Base-by-base conservation (phyloP, 2,113 vertebrate species). In the Nothoprocta perdicaria region DNA sequence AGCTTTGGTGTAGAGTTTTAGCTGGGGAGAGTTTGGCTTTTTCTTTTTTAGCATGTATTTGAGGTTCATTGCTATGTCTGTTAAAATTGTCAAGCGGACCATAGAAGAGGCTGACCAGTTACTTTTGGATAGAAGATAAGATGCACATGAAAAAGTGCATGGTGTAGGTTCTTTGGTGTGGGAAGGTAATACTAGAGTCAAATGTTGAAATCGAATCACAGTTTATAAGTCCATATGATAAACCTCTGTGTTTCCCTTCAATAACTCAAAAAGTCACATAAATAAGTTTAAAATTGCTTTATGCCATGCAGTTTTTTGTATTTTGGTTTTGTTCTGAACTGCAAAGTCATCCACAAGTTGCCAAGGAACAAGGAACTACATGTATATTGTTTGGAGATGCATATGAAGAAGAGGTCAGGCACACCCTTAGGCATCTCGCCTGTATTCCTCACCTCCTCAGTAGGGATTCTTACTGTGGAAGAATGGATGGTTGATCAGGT, bases 181-280 rank as follows among this genome's bases (percentile, higher is more conserved):
- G 14, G 15, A 84, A 77, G 41, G 13, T 62, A 45, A 23, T 17
- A 29, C 53, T 55, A 10, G 29, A 84, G 22, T 66, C 33, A 14
- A 48, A 41, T 48, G 9, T 19, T 83, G 40, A 38, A 80, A 60
- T 90, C 16, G 58, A 77, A 40, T 66, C 55, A 46, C 16, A 50
- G 4, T 61, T 75, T 3, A 2, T 27, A 12, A 77, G 7, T 26
- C n/a, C 82, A 21, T n/a, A 40, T 0, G 1, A 40, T 6, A 52
- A 40, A 46, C 1, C 2, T 3, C 21, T 8, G 27, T 13, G 2
- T 75, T 91, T 74, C 5, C 4, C 12, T 48, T 69, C 2, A 3
- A 0, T 13, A 82, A 33, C 11, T 29, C 33, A 80, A 8, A 38
- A 38, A 38, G 35, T 38, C 35, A 38, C 35, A 38, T 38, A 63